Percentiles rank a stretch among this genome's conserved stretches.
These are phyloP conservation scores for Phaethornis superciliosus DNA, from an alignment of 2,113 vertebrate species.

Conservation along the genomic window DNA sequence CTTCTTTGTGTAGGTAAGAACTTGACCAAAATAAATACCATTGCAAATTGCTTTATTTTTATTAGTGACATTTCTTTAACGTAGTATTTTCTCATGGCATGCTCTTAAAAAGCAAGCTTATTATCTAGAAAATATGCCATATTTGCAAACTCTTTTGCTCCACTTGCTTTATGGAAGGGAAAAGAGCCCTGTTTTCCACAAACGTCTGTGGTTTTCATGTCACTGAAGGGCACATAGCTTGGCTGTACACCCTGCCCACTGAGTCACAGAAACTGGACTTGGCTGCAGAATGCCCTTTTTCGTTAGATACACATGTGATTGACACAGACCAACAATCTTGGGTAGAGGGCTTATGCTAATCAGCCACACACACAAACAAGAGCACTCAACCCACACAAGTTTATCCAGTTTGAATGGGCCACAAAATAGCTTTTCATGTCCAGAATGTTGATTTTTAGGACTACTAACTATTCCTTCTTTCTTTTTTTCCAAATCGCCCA, in stretches of 20 bases:
- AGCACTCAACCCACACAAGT: slow-evolving; percentile 38
- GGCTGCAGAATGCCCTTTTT: slow-evolving; percentile 59
- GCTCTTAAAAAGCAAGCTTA: slow-evolving; percentile 10
- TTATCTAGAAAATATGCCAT: slow-evolving; percentile 31
- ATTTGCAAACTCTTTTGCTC: slow-evolving; percentile 42
- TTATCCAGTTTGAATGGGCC: slow-evolving; percentile 19
- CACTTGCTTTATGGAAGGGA: slow-evolving; percentile 47
- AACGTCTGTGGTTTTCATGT: slow-evolving; percentile 63
- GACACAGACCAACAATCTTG: slow-evolving; percentile 55
- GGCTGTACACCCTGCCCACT: slow-evolving; percentile 46
- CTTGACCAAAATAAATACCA: background rate
- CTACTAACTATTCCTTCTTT: background rate
- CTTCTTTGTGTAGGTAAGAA: background rate
- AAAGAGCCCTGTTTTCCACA: slow-evolving; percentile 42
- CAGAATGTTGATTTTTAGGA: slow-evolving; percentile 24
- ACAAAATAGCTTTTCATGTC: slow-evolving; percentile 8
- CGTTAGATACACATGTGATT: slow-evolving; percentile 37
- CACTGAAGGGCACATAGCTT: slow-evolving; percentile 62
- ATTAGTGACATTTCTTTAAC: background rate
- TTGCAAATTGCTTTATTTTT: slow-evolving; percentile 14
- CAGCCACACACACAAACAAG: slow-evolving; percentile 56
- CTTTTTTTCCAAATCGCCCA: background rate
- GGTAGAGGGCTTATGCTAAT: slow-evolving; percentile 46
- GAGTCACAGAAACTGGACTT: slow-evolving; percentile 41
- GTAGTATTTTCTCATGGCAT: background rate